Evolutionary conservation across 2,888 invertebrate genomes (phyloP), one percentile per base, ranked within the genome.

Genomic region (Luffia ferchaultella): DNA sequence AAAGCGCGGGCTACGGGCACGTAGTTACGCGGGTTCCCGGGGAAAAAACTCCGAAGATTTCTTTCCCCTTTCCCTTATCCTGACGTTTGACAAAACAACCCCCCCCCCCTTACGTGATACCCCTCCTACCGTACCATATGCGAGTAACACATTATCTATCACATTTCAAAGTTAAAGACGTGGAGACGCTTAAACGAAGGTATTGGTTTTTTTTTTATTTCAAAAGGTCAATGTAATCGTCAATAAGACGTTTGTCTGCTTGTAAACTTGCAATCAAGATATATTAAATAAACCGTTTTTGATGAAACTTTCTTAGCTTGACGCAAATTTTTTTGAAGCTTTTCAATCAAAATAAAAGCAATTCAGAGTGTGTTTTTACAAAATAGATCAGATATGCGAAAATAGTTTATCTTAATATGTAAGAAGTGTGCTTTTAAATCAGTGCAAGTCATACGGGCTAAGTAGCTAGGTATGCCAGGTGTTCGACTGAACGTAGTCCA

Each of bases 131-230:
- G 58, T 64, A 67, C 64, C 73, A 72, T 72, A 73, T 73, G 76
- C 67, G 73, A 74, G 77, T 73, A 73, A 73, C 76, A 76, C 70
- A 73, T 80, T 82, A 80, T 78, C 79, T 79, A 77, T 79, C 78
- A 73, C 64, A 30, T 30, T 30, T 30, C 20, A 20, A 19, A 12
- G 19, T 5, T 16, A 20, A 17, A 20, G 45, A 19, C 3, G 18
- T 45, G 45, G 45, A 42, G 17, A 42, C 5, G 43, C 40, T n/a
- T n/a, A n/a, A n/a, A n/a, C n/a, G n/a, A n/a, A n/a, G n/a, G n/a
- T n/a, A n/a, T n/a, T 30, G 30, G 30, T 30, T 30, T 30, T 30
- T 30, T 30, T 30, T 30, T n/a, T n/a, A n/a, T n/a, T n/a, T n/a
- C n/a, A n/a, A n/a, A n/a, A n/a, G n/a, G n/a, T n/a, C n/a, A n/a